Evolutionary conservation across 2,113 vertebrate species (phyloP).

Genomic region (Xiphophorus couchianus): DNA sequence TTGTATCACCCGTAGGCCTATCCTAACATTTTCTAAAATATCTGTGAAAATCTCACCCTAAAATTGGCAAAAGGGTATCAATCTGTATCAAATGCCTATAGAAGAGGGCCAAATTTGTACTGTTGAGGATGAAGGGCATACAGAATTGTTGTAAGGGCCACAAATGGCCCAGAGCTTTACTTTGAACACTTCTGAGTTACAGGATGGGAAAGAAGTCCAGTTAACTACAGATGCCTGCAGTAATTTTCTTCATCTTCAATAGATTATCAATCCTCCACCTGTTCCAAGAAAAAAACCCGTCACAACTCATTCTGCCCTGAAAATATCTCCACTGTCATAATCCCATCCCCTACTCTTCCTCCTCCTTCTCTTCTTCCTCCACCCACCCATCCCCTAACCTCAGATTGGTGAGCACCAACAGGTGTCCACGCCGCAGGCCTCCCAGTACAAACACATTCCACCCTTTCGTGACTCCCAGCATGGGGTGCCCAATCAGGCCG

Average conservation of each 20-base stretch:
- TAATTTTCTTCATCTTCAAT: neutral
- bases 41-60: too few species aligned
- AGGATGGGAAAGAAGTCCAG: slow-evolving; percentile 14
- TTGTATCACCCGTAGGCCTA: too few species aligned
- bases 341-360: slow-evolving; percentile 23
- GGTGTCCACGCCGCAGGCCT: slow-evolving; percentile 73
- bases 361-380: slow-evolving; percentile 49
- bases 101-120: too few species aligned
- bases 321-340: slow-evolving; percentile 76
- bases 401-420: slow-evolving; percentile 77
- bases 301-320: slow-evolving; percentile 36
- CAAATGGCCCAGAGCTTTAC: neutral
- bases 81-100: too few species aligned
- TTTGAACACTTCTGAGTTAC: neutral
- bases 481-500: slow-evolving; percentile 57
- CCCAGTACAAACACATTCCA: slow-evolving; percentile 73
- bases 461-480: slow-evolving; percentile 67
- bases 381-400: slow-evolving; percentile 42
- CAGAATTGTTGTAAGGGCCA: too few species aligned
- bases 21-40: too few species aligned
- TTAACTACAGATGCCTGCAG: neutral
- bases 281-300: slow-evolving; percentile 9
- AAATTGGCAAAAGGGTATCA: too few species aligned
- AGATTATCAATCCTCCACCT: slow-evolving; percentile 2
- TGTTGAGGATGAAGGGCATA: too few species aligned